Evolutionary conservation across 2,888 invertebrate genomes (phyloP).

Genomic region (Prosapia bicincta): DNA sequence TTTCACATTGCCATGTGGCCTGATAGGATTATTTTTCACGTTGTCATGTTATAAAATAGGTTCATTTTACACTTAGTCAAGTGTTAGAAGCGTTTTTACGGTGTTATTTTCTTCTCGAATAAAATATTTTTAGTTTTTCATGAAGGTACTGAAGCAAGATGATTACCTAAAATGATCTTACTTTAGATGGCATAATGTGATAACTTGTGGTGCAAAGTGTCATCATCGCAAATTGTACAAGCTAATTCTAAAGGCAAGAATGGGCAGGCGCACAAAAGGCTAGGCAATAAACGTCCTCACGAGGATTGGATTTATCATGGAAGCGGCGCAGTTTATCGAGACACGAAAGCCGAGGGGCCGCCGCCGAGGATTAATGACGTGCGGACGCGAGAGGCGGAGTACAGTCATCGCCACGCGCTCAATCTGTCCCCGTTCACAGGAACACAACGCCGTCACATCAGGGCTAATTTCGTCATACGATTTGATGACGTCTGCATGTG

Average conservation of each 20-base stretch:
- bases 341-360: not conserved
- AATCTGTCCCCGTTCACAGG: not conserved
- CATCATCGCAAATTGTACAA: not conserved
- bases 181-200: too few species aligned
- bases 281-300: not conserved
- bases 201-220: too few species aligned
- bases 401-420: not conserved
- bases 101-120: too few species aligned
- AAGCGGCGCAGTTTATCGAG: not conserved
- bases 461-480: not conserved
- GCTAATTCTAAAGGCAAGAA: not conserved
- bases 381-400: not conserved
- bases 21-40: too few species aligned
- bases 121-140: too few species aligned
- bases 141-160: too few species aligned
- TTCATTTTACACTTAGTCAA: too few species aligned
- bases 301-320: not conserved
- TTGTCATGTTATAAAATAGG: too few species aligned
- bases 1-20: too few species aligned
- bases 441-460: not conserved
- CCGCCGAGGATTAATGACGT: not conserved
- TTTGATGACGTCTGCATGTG: not conserved
- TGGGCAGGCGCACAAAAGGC: not conserved
- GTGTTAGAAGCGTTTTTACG: too few species aligned
- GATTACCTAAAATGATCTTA: too few species aligned